Conservation (phyloP, 2,888 invertebrate genomes). For the Leptarthrus brevirostris region DNA sequence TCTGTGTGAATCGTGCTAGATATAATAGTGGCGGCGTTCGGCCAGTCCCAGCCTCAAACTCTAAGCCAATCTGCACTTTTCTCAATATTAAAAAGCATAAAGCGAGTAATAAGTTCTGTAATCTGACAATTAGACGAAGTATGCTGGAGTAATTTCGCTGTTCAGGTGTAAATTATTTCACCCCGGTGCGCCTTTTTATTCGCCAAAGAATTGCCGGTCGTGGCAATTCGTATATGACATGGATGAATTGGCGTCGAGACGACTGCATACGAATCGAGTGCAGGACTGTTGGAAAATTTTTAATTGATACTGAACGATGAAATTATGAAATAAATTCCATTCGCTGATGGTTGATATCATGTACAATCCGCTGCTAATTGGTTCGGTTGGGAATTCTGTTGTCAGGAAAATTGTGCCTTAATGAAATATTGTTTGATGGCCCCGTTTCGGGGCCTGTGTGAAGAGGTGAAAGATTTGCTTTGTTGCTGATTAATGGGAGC, state of each 20-base stretch:
- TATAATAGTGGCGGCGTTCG: too few relatives aligned
- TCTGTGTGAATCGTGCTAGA: too few relatives aligned
- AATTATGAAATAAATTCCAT: slow-evolving; percentile 42
- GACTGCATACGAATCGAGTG: not conserved
- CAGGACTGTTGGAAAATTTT: not conserved
- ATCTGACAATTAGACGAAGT: slow-evolving; percentile 17
- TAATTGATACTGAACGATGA: slow-evolving; percentile 32
- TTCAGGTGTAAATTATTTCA: not conserved
- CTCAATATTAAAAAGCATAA: slow-evolving; percentile 7
- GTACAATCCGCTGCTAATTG: slow-evolving; percentile 35
- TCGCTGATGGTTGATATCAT: slow-evolving; percentile 5
- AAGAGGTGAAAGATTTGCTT: slow-evolving; percentile 41
- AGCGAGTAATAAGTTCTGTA: slow-evolving; percentile 32
- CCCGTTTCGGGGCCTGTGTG: slow-evolving; percentile 26
- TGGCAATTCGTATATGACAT: not conserved
- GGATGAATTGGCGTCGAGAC: slow-evolving; percentile 24
- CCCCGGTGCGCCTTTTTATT: too few relatives aligned
- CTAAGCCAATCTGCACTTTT: too few relatives aligned
- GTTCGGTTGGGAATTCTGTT: slow-evolving; percentile 20
- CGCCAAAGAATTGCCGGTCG: not conserved
- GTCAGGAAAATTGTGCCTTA: slow-evolving; percentile 26
- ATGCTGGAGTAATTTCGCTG: not conserved
- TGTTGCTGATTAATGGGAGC: slow-evolving; percentile 37
- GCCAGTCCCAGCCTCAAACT: too few relatives aligned
- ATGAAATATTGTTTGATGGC: slow-evolving; percentile 38